These are phyloP conservation scores for Ahaetulla prasina DNA, from an alignment of 2,113 vertebrate genomes.

Conservation along the genomic window DNA sequence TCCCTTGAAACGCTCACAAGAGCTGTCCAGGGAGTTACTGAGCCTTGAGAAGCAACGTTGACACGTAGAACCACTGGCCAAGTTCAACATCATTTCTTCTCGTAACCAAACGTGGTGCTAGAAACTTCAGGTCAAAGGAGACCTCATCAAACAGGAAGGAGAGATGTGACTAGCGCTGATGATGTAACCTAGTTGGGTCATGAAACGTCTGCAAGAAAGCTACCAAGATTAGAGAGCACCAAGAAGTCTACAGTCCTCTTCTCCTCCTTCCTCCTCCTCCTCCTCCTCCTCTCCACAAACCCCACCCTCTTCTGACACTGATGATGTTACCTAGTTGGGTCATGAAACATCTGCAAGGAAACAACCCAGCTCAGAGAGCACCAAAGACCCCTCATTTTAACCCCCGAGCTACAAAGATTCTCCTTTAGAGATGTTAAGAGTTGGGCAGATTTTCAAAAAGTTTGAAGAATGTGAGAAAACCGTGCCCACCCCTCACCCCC, in stretches of 20 bases:
- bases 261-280: too few species aligned
- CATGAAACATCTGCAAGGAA: background rate
- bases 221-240: too few species aligned
- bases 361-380: background rate
- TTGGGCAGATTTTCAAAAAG: background rate
- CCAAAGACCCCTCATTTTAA: background rate
- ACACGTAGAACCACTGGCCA: background rate
- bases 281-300: too few species aligned
- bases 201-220: too few species aligned
- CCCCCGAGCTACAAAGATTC: background rate
- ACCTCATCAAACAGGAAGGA: background rate
- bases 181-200: too few species aligned
- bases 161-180: background rate
- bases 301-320: background rate
- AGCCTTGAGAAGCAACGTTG: background rate
- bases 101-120: background rate
- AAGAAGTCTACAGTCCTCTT: too few species aligned
- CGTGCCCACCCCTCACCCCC: rapidly evolving
- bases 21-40: background rate
- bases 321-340: background rate
- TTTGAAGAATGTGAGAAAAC: background rate
- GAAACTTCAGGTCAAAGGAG: background rate
- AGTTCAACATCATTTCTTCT: background rate
- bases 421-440: background rate
- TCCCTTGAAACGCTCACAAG: background rate